Conservation (phyloP, 23 tunicate genomes). For the Trididemnum nubilum region DNA sequence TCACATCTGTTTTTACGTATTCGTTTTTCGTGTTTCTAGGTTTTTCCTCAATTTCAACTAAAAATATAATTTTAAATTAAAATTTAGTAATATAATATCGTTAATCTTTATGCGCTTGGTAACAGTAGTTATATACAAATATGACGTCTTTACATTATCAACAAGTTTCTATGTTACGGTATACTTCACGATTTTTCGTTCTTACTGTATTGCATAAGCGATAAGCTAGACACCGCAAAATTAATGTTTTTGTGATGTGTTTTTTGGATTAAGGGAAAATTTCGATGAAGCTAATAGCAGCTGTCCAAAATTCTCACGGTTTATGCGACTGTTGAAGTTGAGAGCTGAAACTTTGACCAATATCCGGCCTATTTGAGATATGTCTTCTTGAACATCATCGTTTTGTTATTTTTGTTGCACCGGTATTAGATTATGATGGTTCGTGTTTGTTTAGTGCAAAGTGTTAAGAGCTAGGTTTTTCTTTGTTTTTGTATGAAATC, state of each 20-base stretch:
- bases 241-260: neutral
- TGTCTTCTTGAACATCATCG: neutral
- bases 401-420: neutral
- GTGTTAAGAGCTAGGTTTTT: neutral
- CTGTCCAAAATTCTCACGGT: constrained; percentile 23
- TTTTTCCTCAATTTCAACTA: no score
- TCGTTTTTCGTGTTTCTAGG: no score
- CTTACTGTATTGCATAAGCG: no score
- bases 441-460: constrained; percentile 15
- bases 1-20: no score
- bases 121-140: no score
- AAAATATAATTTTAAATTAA: no score
- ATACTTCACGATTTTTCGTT: no score
- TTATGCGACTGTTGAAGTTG: neutral
- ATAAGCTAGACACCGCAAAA: no score
- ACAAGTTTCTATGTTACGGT: no score
- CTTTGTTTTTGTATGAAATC: constrained; percentile 4
- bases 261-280: neutral
- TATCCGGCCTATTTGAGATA: neutral
- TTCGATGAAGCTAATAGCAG: neutral
- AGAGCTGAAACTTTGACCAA: neutral
- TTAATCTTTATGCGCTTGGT: no score
- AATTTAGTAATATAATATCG: no score
- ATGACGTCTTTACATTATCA: no score
- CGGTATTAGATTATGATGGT: constrained; percentile 1